These are phyloP conservation scores for Dexiosoma caninum DNA, from an alignment of 2,888 invertebrate genomes.

Conservation along the genomic window DNA sequence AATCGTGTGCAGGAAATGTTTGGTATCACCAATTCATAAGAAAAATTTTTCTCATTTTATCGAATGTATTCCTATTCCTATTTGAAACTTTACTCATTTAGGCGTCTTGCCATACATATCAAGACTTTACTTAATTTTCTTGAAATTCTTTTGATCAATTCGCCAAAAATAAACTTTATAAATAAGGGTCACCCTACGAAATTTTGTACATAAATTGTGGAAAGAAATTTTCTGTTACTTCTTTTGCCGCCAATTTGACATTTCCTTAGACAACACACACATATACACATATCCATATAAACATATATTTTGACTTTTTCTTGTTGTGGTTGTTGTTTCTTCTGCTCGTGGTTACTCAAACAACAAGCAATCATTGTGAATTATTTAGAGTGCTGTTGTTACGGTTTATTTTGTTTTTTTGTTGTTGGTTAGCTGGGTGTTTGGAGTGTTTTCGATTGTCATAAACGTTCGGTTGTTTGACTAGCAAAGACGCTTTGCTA, in stretches of 20 bases:
- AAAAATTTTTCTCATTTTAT: no score
- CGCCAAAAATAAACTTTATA: no score
- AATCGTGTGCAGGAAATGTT: no score
- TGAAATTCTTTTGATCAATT: no score
- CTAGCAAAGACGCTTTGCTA: slow-evolving; percentile 45
- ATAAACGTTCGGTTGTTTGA: slow-evolving; percentile 54
- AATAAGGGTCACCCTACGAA: no score
- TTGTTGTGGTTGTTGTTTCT: slow-evolving; percentile 7
- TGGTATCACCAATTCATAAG: no score
- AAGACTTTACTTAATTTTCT: no score
- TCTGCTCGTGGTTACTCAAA: slow-evolving; percentile 1
- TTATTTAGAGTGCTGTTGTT: slow-evolving; percentile 12
- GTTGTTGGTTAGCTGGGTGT: slow-evolving; percentile 16
- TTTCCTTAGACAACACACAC: neutral
- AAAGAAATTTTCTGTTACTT: neutral
- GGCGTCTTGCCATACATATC: no score
- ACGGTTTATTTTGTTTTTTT: slow-evolving; percentile 3
- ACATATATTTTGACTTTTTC: no score
- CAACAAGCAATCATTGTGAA: slow-evolving; percentile 23
- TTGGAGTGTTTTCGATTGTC: slow-evolving; percentile 36
- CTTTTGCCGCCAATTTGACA: slow-evolving; percentile 16
- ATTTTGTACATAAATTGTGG: no score
- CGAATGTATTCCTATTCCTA: no score
- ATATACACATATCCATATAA: neutral
- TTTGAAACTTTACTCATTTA: no score